Conservation (phyloP, 2,113 vertebrate genomes). For the Hypanus sabinus region DNA sequence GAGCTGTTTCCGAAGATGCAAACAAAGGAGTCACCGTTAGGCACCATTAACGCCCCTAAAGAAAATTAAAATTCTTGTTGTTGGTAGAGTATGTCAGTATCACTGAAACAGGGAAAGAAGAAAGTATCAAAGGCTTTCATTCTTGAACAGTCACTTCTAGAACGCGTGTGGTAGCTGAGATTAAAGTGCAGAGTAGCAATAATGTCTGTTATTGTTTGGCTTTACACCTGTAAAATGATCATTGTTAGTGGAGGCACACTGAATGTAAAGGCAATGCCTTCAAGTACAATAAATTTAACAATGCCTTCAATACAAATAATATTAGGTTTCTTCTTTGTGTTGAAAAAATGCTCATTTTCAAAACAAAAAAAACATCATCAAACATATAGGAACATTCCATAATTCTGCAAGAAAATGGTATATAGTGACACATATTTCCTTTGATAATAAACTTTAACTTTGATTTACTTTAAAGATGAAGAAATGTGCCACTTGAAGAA, state of each 20-base stretch:
- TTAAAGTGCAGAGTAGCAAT: not conserved
- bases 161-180: not conserved
- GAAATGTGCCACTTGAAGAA: not conserved
- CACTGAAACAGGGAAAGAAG: not conserved
- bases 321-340: not conserved
- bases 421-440: too few relatives aligned
- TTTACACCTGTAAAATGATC: not conserved
- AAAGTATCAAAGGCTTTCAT: not conserved
- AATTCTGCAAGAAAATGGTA: not conserved
- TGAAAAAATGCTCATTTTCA: not conserved
- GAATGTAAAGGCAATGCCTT: not conserved
- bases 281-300: not conserved
- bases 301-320: too few relatives aligned
- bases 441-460: too few relatives aligned
- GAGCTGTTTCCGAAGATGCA: too few relatives aligned
- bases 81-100: not conserved
- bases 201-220: not conserved
- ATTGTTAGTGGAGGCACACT: not conserved
- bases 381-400: not conserved
- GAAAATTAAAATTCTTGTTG: too few relatives aligned
- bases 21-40: too few relatives aligned
- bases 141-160: not conserved
- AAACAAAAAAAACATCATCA: too few relatives aligned
- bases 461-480: not conserved
- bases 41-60: too few relatives aligned